A percentile compares a stretch with the other conserved stretches of the same genome.
These are phyloP conservation scores for Ormyrus pomaceus DNA, from an alignment of 2,888 invertebrate genomes.

Conservation along the genomic window DNA sequence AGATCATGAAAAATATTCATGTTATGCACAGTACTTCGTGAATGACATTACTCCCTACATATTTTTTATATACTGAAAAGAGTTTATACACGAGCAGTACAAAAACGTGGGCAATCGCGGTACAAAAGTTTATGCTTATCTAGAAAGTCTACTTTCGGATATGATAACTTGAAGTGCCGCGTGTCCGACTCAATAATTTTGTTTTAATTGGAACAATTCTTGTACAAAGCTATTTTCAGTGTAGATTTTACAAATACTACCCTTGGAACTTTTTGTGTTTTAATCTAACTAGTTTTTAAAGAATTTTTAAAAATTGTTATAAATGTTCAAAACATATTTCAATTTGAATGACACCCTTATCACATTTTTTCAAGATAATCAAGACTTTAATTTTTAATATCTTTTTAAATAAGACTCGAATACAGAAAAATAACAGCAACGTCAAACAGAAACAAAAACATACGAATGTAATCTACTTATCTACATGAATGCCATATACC, in stretches of 20 bases:
- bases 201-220: too few relatives aligned
- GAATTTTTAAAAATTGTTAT: background rate
- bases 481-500: background rate
- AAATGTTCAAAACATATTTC: too few relatives aligned
- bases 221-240: too few relatives aligned
- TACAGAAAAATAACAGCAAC: background rate
- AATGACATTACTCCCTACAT: constrained; percentile 18
- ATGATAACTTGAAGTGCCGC: too few relatives aligned
- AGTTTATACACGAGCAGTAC: too few relatives aligned
- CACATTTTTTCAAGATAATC: too few relatives aligned
- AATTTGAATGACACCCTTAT: too few relatives aligned
- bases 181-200: too few relatives aligned
- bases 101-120: too few relatives aligned
- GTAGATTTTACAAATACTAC: background rate
- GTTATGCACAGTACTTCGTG: constrained; percentile 31
- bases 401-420: constrained; percentile 11
- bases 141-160: too few relatives aligned
- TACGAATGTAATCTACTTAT: background rate
- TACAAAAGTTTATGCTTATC: too few relatives aligned
- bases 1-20: constrained; percentile 45
- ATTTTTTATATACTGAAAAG: background rate
- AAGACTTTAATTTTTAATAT: background rate
- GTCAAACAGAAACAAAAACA: background rate
- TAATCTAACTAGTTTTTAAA: background rate
- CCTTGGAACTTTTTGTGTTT: constrained; percentile 18